phyloP scores from a whole-genome alignment of 2,888 invertebrate species.

The Chamaedrilus cognettii region DNA sequence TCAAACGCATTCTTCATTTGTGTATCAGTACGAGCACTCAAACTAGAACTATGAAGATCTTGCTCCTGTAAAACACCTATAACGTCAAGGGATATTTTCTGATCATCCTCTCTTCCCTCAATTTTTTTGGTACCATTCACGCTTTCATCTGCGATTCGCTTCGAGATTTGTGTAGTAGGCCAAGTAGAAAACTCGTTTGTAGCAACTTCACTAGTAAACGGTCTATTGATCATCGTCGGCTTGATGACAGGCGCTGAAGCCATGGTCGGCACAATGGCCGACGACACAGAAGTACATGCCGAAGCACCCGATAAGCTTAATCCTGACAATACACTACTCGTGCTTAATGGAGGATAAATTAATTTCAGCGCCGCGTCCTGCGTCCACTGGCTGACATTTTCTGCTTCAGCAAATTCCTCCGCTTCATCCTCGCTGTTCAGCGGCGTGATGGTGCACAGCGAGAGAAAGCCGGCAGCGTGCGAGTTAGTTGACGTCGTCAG shows the following conservation, averaged over 20 bases:
- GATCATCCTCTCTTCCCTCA: not conserved
- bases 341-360: not conserved
- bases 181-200: no score
- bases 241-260: not conserved
- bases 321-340: not conserved
- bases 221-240: not conserved
- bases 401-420: no score
- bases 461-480: not conserved
- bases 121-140: no score
- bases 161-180: no score
- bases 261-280: not conserved
- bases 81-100: not conserved
- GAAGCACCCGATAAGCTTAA: no score
- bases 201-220: not conserved
- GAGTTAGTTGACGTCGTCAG: not conserved
- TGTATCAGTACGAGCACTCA: not conserved
- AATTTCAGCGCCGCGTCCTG: no score
- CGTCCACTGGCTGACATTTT: not conserved
- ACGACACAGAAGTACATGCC: not conserved
- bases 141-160: no score
- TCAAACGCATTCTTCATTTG: no score
- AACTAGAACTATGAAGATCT: not conserved
- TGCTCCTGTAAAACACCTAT: not conserved
- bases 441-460: conserved; percentile 8
- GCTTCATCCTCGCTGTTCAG: conserved; percentile 4